Conservation (phyloP, 2,888 invertebrate genomes). For the Chelonus formosanus region DNA sequence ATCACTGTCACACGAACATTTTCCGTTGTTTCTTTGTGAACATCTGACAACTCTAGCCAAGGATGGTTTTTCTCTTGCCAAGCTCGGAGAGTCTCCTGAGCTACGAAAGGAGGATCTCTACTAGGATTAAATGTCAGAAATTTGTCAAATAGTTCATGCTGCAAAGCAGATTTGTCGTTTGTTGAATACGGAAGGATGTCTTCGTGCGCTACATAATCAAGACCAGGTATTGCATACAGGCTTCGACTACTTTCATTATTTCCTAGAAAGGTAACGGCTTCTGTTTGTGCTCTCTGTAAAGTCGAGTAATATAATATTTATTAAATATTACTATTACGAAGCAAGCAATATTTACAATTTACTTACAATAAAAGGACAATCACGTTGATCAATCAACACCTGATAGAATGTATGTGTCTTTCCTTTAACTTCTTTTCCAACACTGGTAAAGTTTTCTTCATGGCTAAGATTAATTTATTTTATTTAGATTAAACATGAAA, state of each 20-base stretch:
- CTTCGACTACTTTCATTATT: conserved; percentile 95
- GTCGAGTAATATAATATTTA: conserved; percentile 6
- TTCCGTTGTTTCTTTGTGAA: conserved; percentile 97
- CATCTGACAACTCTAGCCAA: conserved; percentile 95
- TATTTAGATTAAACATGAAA: too few species aligned
- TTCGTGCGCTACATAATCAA: conserved; percentile 98
- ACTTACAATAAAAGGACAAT: conserved; percentile 95
- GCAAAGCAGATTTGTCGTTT: conserved; percentile 86
- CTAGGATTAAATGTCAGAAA: conserved; percentile 85
- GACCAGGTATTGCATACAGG: conserved; percentile 93
- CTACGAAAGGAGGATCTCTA: conserved; percentile 86
- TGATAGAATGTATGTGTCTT: conserved; percentile 96
- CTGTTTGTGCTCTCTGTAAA: conserved; percentile 91
- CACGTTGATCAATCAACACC: conserved; percentile 95
- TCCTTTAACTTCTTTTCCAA: conserved; percentile 88
- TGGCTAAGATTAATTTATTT: conserved; percentile 35
- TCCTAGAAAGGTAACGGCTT: conserved; percentile 96
- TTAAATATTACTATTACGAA: background rate
- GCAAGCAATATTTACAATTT: background rate
- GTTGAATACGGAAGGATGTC: conserved; percentile 95
- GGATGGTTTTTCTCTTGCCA: conserved; percentile 99
- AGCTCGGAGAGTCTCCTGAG: conserved; percentile 88
- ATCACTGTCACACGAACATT: conserved; percentile 96
- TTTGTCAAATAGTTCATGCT: conserved; percentile 96
- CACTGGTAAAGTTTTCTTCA: conserved; percentile 63